Base-by-base conservation (phyloP, 2,113 vertebrate species). In the Rhea americana region DNA sequence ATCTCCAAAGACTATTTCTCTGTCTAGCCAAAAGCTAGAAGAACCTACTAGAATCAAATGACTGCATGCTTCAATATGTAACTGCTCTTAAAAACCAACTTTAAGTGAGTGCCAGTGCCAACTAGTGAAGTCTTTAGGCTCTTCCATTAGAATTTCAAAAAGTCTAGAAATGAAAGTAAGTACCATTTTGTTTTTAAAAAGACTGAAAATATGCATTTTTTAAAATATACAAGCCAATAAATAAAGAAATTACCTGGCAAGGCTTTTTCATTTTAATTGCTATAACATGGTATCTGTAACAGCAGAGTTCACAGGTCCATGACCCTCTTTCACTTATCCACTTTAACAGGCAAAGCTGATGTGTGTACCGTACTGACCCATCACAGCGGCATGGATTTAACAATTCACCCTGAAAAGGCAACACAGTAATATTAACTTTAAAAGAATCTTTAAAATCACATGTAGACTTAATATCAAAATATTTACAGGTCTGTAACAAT, bases 281-380 rank as follows among this genome's bases (percentile, higher is more conserved):
- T 95, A 99, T 98, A 83, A 99, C 98, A 56, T 99, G 98, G 97
- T 99, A 99, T 97, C 98, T 98, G 75, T 99, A 99, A 93, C 98
- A 99, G 98, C 99, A 99, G 74, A 99, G 98, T 85, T 99, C 99
- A 48, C 99, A 99, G 92, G 98, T 99, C 99, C 99, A 99, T 67
- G 98, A 99, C 58, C 99, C 99, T 32, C 98, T 98, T 96, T 99
- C 99, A 47, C 99, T 99, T 97, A 99, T 99, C 99, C 99, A 99
- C 93, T 99, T 99, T 65, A 99, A 97, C 16, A 99, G 98, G 96
- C 99, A 99, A 72, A 98, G 98, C 94, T 99, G 99, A 95, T 99
- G 99, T 0, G 99, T 99, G 91, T 99, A 98, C 7, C 99, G 98
- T 67, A 99, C 99, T 1, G 99, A 99, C 63, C 99, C 99, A 43